Conservation (phyloP, 2,888 invertebrate species). For the Apeira syringaria region DNA sequence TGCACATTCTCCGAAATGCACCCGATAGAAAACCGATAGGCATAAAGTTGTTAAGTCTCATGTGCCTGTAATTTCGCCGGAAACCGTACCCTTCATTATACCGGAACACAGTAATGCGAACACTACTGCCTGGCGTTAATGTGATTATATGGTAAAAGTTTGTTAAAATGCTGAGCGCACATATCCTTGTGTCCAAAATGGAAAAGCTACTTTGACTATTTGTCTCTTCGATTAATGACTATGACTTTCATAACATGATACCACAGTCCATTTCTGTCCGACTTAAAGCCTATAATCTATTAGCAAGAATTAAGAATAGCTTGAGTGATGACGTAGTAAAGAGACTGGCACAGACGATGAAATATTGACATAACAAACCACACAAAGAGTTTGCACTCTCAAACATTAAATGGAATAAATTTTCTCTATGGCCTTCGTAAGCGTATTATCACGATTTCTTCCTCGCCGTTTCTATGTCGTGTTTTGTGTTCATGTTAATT, state of each 20-base stretch:
- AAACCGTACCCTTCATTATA: no score
- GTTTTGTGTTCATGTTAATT: not conserved
- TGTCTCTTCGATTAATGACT: no score
- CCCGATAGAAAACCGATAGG: no score
- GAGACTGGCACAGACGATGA: not conserved
- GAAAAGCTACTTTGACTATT: no score
- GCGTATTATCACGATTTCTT: constrained; percentile 1
- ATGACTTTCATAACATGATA: not conserved
- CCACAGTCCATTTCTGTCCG: not conserved
- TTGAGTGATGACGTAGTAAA: not conserved
- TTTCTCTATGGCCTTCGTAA: constrained; percentile 1
- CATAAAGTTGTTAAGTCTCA: no score
- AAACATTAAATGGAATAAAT: not conserved
- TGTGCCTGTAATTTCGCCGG: no score
- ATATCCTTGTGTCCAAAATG: no score
- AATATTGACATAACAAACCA: constrained; percentile 1
- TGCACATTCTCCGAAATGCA: no score
- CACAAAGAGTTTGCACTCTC: constrained; percentile 4
- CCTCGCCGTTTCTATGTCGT: constrained; percentile 1
- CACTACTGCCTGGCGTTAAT: no score
- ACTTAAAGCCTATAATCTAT: not conserved
- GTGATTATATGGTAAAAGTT: no score
- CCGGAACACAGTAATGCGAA: no score
- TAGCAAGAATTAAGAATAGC: constrained; percentile 1
- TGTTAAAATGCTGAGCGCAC: no score